Evolutionary conservation across 2,113 vertebrate genomes (phyloP).

Genomic region (Gymnogyps californianus): DNA sequence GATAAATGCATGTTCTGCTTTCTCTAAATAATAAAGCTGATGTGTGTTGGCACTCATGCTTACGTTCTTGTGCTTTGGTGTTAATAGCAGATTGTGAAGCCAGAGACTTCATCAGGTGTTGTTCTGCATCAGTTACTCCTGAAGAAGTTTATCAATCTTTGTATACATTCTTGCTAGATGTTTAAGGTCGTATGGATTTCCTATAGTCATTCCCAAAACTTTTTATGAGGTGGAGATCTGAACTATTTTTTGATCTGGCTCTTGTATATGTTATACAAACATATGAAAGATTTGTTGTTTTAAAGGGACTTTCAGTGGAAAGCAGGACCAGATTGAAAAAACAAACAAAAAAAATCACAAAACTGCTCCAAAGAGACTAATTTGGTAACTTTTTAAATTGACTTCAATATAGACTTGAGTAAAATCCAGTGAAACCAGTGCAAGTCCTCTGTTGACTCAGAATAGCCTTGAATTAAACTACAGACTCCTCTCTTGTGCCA

Average conservation of each 20-base stretch:
- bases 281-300: not conserved
- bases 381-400: not conserved
- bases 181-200: accelerated
- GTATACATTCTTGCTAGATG: not conserved
- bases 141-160: not conserved
- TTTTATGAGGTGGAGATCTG: not conserved
- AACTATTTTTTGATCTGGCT: not conserved
- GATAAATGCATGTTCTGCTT: not conserved
- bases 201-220: not conserved
- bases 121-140: not conserved
- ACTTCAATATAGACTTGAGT: not conserved
- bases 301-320: not conserved
- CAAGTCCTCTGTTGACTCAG: not conserved
- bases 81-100: not conserved
- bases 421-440: not conserved
- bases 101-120: not conserved
- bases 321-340: not conserved
- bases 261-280: not conserved
- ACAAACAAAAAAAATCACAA: too few relatives aligned
- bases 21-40: not conserved
- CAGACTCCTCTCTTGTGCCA: not conserved
- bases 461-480: not conserved
- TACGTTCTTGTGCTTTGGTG: not conserved
- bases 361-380: not conserved
- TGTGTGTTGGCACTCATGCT: not conserved